Evolutionary conservation across 2,888 invertebrate species (phyloP), one percentile per base, ranked within the genome.

Genomic region (Amaurobius ferox): DNA sequence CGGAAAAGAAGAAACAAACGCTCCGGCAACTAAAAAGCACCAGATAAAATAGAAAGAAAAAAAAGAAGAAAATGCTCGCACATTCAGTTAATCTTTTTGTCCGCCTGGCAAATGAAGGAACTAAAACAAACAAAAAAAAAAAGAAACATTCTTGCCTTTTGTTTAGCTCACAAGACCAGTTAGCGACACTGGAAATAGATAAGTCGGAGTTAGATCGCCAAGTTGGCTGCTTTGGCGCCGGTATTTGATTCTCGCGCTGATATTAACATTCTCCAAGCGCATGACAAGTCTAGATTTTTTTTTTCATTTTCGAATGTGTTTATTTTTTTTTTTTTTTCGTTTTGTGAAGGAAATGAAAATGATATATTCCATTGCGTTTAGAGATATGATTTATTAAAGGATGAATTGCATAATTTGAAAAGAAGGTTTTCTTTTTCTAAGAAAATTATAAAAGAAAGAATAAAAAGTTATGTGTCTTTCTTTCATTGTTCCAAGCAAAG

Each of bases 31-130:
- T 5, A 55, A 55, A 55, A 55, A 55, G 16, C 2, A 5, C 13
- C 9, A 44, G 44, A 44, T 55, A 23, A n/a, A 55, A 23, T 44
- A 16, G n/a, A 35, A 35, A 35, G 9, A 55, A 6, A 55, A 55
- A 55, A 55, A 6, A 55, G 23, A 55, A 30, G 19, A 64, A 30
- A 29, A 30, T 11, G 64, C 30, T 23, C 28, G 74, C 81, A 44
- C 28, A 74, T 74, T 81, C 74, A 74, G 74, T 68, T n/a, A 67
- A 80, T 80, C 79, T 80, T 80, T 80, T 80, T 73, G 80, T 80
- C 79, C 72, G 71, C 79, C 55, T 80, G 40, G 80, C 73, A 81
- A 81, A 74, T 74, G 61, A 30, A 29, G 44, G 73, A 73, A 80
- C 16, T 11, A 55, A 55, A 55, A 55, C 23, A 29, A 67, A 66